A percentile compares a stretch with the other conserved stretches of the same genome.
These are phyloP conservation scores for Corythoichthys haematopterus DNA, from an alignment of 2,113 vertebrate genomes.

Conservation along the genomic window DNA sequence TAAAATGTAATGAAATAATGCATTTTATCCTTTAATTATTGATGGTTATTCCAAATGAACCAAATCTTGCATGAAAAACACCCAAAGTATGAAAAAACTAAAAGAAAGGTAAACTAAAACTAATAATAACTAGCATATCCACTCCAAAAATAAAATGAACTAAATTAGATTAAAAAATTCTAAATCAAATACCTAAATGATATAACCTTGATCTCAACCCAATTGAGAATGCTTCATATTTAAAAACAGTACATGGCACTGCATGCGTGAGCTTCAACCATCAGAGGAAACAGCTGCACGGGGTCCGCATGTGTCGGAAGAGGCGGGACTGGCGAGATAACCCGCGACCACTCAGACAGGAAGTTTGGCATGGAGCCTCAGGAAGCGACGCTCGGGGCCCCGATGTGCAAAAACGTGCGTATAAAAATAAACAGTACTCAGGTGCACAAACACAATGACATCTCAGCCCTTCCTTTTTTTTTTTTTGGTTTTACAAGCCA, in stretches of 20 bases:
- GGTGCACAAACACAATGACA: slow-evolving; percentile 49
- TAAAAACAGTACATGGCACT: neutral
- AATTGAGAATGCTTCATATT: neutral
- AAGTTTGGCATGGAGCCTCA: slow-evolving; percentile 58
- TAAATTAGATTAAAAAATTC: too few relatives aligned
- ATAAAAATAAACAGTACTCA: slow-evolving; percentile 32
- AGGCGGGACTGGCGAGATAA: slow-evolving; percentile 56
- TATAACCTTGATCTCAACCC: neutral
- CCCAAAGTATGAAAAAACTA: too few relatives aligned
- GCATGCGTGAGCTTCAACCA: slow-evolving; percentile 13
- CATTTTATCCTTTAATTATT: too few relatives aligned
- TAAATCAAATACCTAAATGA: too few relatives aligned
- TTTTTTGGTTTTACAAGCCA: slow-evolving; percentile 1
- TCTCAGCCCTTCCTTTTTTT: slow-evolving; percentile 11
- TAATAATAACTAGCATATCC: too few relatives aligned
- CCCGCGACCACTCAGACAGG: slow-evolving; percentile 61
- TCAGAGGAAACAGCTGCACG: slow-evolving; percentile 71
- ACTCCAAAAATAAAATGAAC: too few relatives aligned
- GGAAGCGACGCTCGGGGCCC: slow-evolving; percentile 49
- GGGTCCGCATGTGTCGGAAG: slow-evolving; percentile 32
- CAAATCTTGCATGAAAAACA: too few relatives aligned
- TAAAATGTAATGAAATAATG: too few relatives aligned
- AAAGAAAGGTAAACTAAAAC: too few relatives aligned
- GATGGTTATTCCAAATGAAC: too few relatives aligned
- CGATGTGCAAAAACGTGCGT: slow-evolving; percentile 28